These are phyloP conservation scores for Chinchilla lanigera DNA, from an alignment of 2,113 vertebrate genomes.

Conservation along the genomic window DNA sequence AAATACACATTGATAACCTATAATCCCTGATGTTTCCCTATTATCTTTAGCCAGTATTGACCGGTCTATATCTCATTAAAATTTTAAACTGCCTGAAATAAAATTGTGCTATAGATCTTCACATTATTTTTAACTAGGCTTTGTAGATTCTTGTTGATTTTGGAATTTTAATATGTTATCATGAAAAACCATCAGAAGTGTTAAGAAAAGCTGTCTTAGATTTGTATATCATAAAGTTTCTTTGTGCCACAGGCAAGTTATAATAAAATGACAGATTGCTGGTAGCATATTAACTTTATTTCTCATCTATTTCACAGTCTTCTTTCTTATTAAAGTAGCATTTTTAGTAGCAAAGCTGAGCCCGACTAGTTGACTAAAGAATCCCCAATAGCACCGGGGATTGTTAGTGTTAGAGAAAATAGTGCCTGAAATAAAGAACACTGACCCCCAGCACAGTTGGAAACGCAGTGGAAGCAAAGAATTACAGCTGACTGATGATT, in stretches of 20 bases:
- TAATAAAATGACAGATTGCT: conserved; percentile 75
- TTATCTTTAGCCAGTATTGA: conserved; percentile 74
- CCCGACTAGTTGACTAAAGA: background rate
- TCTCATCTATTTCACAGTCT: conserved; percentile 70
- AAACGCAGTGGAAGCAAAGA: conserved; percentile 30
- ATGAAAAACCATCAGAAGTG: conserved; percentile 69
- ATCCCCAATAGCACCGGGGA: background rate
- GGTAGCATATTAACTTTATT: conserved; percentile 75
- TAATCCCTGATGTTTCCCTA: conserved; percentile 30
- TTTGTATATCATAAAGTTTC: conserved; percentile 67
- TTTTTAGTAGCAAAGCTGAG: conserved; percentile 64
- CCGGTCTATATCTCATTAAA: conserved; percentile 82
- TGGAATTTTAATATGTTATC: conserved; percentile 72
- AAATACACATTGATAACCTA: conserved; percentile 66
- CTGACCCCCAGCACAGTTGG: background rate
- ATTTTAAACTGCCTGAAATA: conserved; percentile 78
- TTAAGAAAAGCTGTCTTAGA: background rate
- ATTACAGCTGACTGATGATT: background rate
- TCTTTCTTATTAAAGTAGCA: conserved; percentile 55
- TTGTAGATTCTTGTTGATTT: conserved; percentile 75
- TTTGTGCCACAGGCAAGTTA: conserved; percentile 68
- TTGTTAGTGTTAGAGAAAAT: background rate
- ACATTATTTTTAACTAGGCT: conserved; percentile 76
- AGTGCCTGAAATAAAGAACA: background rate
- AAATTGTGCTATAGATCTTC: conserved; percentile 69